phyloP scores from a whole-genome alignment of 2,888 invertebrate genomes.

The Sarcophaga variegata region DNA sequence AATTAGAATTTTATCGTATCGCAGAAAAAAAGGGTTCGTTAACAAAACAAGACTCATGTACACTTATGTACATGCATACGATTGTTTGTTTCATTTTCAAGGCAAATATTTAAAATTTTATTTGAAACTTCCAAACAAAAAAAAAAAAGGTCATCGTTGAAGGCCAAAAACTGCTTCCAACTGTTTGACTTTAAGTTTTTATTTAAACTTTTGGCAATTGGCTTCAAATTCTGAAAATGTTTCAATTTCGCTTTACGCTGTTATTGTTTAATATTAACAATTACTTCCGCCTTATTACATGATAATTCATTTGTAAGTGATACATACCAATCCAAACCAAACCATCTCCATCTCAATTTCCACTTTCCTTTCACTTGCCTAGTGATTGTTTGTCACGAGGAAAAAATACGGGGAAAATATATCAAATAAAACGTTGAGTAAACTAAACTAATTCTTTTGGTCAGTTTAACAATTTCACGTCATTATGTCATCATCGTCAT shows the following conservation, averaged over 20 bases:
- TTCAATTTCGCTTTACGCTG: not conserved
- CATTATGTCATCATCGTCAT: slow-evolving; percentile 66
- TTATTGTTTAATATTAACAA: slow-evolving; percentile 70
- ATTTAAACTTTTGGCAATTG: not conserved
- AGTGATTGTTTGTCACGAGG: slow-evolving; percentile 70
- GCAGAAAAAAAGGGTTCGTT: slow-evolving; percentile 46
- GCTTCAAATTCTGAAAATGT: not conserved
- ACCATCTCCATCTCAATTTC: slow-evolving; percentile 29
- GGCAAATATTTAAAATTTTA: not conserved
- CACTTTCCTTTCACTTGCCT: slow-evolving; percentile 52
- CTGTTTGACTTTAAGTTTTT: too few species aligned
- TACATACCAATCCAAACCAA: slow-evolving; percentile 57
- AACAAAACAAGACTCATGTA: not conserved
- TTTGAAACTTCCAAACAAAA: slow-evolving; percentile 3
- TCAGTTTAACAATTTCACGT: slow-evolving; percentile 76
- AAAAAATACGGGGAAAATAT: not conserved
- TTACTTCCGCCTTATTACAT: slow-evolving; percentile 79
- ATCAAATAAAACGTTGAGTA: slow-evolving; percentile 67
- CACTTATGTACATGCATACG: not conserved
- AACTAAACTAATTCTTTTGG: slow-evolving; percentile 79
- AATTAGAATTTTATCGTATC: slow-evolving; percentile 58
- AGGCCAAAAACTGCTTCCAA: not conserved
- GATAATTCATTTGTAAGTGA: slow-evolving; percentile 75
- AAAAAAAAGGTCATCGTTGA: slow-evolving; percentile 7
- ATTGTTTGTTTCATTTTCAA: too few species aligned